Percentiles rank a stretch among this genome's conserved stretches.
These are phyloP conservation scores for Salvator merianae DNA, from an alignment of 2,113 vertebrate species.

Conservation along the genomic window DNA sequence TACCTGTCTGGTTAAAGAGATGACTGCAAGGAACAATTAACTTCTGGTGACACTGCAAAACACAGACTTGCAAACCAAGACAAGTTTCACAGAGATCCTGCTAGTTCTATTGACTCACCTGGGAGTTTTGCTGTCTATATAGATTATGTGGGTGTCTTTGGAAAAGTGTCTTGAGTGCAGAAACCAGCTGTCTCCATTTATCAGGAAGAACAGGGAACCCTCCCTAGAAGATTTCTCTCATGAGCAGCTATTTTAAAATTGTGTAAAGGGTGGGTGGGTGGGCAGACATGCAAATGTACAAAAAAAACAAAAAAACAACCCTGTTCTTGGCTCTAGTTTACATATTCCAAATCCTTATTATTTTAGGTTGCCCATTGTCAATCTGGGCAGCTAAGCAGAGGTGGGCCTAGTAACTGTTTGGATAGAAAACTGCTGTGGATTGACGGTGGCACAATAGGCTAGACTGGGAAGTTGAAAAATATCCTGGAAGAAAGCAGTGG, in stretches of 20 bases:
- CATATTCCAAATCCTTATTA: no score
- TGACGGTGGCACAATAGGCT: no score
- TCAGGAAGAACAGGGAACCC: not conserved
- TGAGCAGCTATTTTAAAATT: not conserved
- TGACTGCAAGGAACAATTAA: not conserved
- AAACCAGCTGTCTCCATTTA: not conserved
- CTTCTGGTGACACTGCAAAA: constrained; percentile 13
- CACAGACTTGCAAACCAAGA: not conserved
- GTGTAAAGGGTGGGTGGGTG: not conserved
- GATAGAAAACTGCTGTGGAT: no score
- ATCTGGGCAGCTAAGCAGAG: no score
- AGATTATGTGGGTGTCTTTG: not conserved
- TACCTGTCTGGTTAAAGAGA: not conserved
- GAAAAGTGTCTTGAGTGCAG: not conserved
- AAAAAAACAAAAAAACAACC: not conserved
- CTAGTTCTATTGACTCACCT: not conserved
- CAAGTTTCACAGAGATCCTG: not conserved
- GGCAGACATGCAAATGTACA: not conserved
- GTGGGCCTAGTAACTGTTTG: no score
- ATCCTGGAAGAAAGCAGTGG: no score
- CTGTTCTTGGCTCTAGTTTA: not conserved
- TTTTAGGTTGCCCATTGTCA: not conserved
- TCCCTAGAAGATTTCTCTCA: not conserved
- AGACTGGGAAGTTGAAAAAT: no score
- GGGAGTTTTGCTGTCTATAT: not conserved